phyloP scores from a whole-genome alignment of 2,888 invertebrate species.

The Eristalis pertinax region DNA sequence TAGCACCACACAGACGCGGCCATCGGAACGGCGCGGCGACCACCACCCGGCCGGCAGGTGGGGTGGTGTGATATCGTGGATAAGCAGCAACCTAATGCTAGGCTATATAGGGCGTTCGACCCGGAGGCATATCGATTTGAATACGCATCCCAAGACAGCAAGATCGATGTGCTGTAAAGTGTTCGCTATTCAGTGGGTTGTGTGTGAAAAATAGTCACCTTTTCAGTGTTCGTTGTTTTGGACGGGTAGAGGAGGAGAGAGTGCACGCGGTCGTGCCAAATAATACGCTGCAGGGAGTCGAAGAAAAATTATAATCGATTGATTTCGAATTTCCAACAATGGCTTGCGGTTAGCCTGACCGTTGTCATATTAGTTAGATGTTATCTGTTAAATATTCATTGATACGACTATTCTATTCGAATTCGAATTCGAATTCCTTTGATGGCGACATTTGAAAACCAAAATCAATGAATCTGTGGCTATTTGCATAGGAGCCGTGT shows the following conservation, averaged over 20 bases:
- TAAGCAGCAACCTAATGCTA: conserved; percentile 18
- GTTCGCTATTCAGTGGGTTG: conserved; percentile 45
- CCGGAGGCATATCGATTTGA: conserved; percentile 14
- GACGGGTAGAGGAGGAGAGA: background rate
- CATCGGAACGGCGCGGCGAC: background rate
- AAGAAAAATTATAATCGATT: conserved; percentile 59
- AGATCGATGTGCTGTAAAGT: conserved; percentile 37
- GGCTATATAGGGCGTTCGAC: conserved; percentile 42
- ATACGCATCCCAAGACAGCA: background rate
- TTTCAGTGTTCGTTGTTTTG: too few species aligned
- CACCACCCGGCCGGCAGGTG: background rate
- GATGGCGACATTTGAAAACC: conserved; percentile 46
- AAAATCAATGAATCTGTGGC: conserved; percentile 44
- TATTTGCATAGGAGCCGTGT: conserved; percentile 41
- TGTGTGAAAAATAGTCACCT: conserved; percentile 28
- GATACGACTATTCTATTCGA: background rate
- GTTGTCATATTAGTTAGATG: conserved; percentile 54
- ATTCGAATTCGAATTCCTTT: conserved; percentile 24
- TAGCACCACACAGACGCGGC: background rate
- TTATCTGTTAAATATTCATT: conserved; percentile 64
- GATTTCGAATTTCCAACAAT: conserved; percentile 44
- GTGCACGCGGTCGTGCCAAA: conserved; percentile 46
- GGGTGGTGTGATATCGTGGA: background rate
- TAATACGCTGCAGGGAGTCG: conserved; percentile 39
- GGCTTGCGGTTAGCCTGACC: conserved; percentile 43